phyloP scores from a whole-genome alignment of 2,113 vertebrate species.

The Gasterosteus nipponicus region DNA sequence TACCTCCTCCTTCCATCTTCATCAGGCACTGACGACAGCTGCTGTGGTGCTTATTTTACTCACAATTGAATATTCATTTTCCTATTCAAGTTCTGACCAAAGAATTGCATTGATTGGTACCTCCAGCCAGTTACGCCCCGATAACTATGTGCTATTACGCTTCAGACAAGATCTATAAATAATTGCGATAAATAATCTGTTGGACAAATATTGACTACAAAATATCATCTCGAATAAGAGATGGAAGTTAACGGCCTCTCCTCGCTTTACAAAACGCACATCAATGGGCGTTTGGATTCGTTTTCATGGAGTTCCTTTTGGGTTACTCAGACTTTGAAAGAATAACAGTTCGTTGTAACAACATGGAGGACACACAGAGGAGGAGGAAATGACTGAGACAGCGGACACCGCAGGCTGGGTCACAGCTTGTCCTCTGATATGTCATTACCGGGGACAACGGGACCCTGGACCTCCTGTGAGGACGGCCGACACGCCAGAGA shows the following conservation, averaged over 20 bases:
- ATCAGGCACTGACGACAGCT: too few relatives aligned
- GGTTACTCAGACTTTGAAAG: not conserved
- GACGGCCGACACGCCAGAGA: not conserved
- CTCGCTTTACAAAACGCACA: not conserved
- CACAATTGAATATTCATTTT: too few relatives aligned
- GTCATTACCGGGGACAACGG: slow-evolving; percentile 17
- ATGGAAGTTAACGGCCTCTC: not conserved
- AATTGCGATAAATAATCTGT: too few relatives aligned
- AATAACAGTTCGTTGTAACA: not conserved
- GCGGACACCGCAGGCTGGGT: not conserved
- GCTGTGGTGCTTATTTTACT: too few relatives aligned
- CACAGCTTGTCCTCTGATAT: not conserved
- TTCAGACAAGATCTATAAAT: too few relatives aligned
- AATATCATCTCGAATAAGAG: too few relatives aligned
- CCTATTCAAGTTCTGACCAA: too few relatives aligned
- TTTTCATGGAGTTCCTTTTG: not conserved
- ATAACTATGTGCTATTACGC: too few relatives aligned
- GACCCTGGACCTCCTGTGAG: not conserved
- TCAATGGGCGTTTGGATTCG: not conserved
- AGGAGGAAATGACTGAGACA: slow-evolving; percentile 23
- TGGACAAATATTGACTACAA: too few relatives aligned
- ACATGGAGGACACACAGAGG: slow-evolving; percentile 3
- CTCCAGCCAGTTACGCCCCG: too few relatives aligned
- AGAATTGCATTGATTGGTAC: too few relatives aligned
- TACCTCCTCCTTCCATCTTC: too few relatives aligned